A percentile compares a stretch with the other conserved stretches of the same genome.
Conservation (phyloP, 2,888 invertebrate genomes). For the Apotomis capreana region DNA sequence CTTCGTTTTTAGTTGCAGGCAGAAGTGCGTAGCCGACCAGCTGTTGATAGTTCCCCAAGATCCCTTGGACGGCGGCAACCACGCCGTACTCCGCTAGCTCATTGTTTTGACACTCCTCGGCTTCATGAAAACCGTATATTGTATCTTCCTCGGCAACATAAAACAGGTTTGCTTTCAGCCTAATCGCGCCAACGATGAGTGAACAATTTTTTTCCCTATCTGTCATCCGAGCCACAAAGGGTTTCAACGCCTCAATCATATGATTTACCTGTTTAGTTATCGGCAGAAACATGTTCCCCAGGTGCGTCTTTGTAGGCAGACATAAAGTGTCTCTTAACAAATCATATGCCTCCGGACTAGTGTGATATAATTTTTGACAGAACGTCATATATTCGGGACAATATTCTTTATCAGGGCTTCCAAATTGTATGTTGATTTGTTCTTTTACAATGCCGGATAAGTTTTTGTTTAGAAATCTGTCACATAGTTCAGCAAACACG, state of each 20-base stretch:
- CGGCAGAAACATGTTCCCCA: background rate
- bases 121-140: background rate
- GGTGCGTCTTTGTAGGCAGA: background rate
- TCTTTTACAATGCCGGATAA: background rate
- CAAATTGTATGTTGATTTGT: background rate
- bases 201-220: slow-evolving; percentile 5
- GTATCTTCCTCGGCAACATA: background rate
- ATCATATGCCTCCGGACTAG: slow-evolving; percentile 1
- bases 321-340: background rate
- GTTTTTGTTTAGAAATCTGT: slow-evolving; percentile 1
- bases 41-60: background rate
- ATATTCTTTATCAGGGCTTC: background rate
- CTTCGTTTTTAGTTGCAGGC: background rate
- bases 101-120: background rate
- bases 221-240: background rate
- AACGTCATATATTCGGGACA: slow-evolving; percentile 1
- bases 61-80: background rate
- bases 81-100: background rate
- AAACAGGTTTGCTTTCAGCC: background rate
- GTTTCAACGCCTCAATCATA: background rate
- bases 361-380: background rate
- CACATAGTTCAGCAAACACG: slow-evolving; percentile 1
- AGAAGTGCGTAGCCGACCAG: background rate
- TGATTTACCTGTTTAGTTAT: background rate
- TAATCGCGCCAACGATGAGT: background rate